Percentiles rank a stretch among this genome's conserved stretches.
phyloP scores from a whole-genome alignment of 2,797 vertebrate genomes.

The Enoplosus armatus region DNA sequence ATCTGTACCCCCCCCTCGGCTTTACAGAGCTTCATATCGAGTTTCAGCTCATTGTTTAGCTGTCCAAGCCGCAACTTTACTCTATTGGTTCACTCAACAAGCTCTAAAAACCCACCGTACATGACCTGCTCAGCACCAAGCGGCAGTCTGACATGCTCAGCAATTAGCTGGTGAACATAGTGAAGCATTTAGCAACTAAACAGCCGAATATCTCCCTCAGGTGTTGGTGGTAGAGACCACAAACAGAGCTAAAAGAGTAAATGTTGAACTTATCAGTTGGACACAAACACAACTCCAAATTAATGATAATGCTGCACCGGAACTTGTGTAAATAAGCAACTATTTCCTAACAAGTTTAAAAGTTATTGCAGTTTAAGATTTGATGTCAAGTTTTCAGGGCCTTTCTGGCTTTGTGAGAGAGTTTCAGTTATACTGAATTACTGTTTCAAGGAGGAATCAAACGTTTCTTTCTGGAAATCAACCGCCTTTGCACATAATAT shows the following conservation, averaged over 20 bases:
- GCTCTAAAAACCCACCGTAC: background rate
- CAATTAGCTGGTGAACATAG: too few relatives aligned
- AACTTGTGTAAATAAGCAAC: background rate
- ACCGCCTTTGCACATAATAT: background rate
- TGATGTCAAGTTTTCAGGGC: background rate
- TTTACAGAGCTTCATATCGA: background rate
- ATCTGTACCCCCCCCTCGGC: background rate
- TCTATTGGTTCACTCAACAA: background rate
- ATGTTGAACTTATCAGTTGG: background rate
- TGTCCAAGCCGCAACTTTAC: too few relatives aligned
- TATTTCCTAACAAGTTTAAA: background rate
- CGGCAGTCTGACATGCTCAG: background rate
- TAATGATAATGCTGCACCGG: too few relatives aligned
- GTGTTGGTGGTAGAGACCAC: too few relatives aligned
- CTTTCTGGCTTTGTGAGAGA: background rate
- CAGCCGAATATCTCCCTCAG: too few relatives aligned
- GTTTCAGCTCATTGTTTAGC: too few relatives aligned
- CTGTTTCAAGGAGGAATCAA: conserved; percentile 3
- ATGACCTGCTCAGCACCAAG: background rate
- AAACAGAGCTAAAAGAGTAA: too few relatives aligned
- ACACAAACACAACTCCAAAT: background rate
- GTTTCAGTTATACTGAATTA: background rate
- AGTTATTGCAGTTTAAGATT: background rate
- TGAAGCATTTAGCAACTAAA: too few relatives aligned
- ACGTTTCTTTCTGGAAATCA: background rate